Conservation (phyloP, 2,113 vertebrate genomes). For the Paralichthys olivaceus region DNA sequence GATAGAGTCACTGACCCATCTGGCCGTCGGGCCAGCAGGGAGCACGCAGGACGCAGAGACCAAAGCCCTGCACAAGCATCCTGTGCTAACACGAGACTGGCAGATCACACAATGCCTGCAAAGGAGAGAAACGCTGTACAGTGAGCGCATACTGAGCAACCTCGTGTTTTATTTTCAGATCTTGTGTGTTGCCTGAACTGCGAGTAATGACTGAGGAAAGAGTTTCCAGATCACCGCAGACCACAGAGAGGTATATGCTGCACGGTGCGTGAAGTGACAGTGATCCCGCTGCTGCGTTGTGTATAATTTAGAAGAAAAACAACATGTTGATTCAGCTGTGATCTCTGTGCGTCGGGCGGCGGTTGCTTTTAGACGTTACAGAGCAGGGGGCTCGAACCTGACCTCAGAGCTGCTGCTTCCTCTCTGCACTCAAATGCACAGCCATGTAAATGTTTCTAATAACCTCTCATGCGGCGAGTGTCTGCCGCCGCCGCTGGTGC, state of each 20-base stretch:
- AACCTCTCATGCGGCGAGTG: constrained; percentile 59
- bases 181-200: constrained; percentile 29
- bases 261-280: constrained; percentile 4
- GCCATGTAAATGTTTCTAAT: constrained; percentile 55
- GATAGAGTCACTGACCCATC: constrained; percentile 72
- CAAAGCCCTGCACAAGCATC: constrained; percentile 60
- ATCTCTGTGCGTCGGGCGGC: constrained; percentile 29
- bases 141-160: constrained; percentile 34
- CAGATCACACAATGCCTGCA: constrained; percentile 47
- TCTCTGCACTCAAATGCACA: constrained; percentile 27
- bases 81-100: constrained; percentile 45
- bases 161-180: constrained; percentile 48
- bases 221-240: constrained; percentile 18
- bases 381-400: constrained; percentile 17
- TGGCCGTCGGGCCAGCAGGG: constrained; percentile 63
- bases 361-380: constrained; percentile 23
- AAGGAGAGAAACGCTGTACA: constrained; percentile 45
- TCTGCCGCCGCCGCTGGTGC: constrained; percentile 10
- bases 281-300: constrained; percentile 32
- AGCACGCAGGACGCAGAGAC: constrained; percentile 45
- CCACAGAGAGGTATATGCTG: constrained; percentile 8
- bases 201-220: constrained; percentile 31
- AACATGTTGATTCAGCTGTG: constrained; percentile 51
- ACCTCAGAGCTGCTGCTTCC: constrained; percentile 31
- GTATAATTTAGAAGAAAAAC: constrained; percentile 51